phyloP scores from a whole-genome alignment of 2,888 invertebrate species.

The Diloba caeruleocephala region DNA sequence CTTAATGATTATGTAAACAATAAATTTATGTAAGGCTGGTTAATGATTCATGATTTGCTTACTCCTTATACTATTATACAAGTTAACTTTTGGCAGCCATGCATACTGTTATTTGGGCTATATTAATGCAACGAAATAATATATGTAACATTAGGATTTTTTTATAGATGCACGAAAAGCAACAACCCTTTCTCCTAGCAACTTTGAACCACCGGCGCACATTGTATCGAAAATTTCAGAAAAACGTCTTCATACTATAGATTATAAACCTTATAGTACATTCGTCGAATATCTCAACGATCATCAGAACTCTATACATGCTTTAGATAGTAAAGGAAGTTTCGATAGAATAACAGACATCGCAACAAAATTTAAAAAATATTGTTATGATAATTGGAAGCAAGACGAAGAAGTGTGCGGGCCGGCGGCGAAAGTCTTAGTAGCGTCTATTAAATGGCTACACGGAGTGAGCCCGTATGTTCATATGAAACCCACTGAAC shows the following conservation, averaged over 20 bases:
- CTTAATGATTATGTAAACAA: not conserved
- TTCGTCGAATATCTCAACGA: slow-evolving; percentile 52
- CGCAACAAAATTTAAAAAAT: slow-evolving; percentile 47
- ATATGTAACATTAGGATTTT: slow-evolving; percentile 9
- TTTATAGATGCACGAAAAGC: slow-evolving; percentile 57
- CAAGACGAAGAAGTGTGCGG: slow-evolving; percentile 88
- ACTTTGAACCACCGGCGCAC: slow-evolving; percentile 72
- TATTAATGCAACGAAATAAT: not conserved
- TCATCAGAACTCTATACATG: slow-evolving; percentile 51
- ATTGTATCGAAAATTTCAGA: slow-evolving; percentile 63
- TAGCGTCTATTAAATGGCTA: slow-evolving; percentile 94
- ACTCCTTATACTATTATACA: not conserved
- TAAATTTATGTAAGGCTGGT: not conserved
- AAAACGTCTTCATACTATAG: slow-evolving; percentile 29
- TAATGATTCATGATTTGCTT: not conserved
- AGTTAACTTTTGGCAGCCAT: too few species aligned
- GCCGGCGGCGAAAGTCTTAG: slow-evolving; percentile 93
- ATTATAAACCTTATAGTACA: slow-evolving; percentile 42
- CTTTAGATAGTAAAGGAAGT: slow-evolving; percentile 50
- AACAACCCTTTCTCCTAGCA: slow-evolving; percentile 55
- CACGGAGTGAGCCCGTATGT: slow-evolving; percentile 93
- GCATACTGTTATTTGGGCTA: too few species aligned
- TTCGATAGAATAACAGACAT: slow-evolving; percentile 43
- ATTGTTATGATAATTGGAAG: slow-evolving; percentile 69
- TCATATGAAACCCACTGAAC: slow-evolving; percentile 91